phyloP scores from a whole-genome alignment of 2,797 vertebrate species.

The Monodelphis domestica region DNA sequence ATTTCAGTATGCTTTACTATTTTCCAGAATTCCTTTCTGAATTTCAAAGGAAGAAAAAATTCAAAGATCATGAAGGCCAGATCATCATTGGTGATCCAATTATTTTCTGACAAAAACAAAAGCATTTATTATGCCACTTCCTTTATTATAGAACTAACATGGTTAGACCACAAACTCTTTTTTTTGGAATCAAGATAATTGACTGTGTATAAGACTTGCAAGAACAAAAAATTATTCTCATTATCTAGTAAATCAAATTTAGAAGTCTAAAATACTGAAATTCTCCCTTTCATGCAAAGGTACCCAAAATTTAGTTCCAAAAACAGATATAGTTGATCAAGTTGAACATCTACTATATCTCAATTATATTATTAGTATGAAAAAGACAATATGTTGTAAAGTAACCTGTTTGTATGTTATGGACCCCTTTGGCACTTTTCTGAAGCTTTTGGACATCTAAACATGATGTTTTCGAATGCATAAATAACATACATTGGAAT shows the following conservation, averaged over 20 bases:
- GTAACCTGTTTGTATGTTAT: not conserved
- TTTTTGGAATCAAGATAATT: constrained; percentile 44
- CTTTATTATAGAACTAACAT: not conserved
- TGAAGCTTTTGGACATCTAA: not conserved
- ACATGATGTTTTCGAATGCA: not conserved
- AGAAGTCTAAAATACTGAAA: not conserved
- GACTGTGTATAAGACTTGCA: constrained; percentile 8
- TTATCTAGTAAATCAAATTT: constrained; percentile 29
- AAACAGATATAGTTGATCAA: not conserved
- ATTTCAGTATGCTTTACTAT: constrained; percentile 23
- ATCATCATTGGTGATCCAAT: constrained; percentile 27
- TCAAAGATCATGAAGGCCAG: constrained; percentile 23
- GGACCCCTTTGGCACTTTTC: not conserved
- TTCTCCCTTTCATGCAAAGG: constrained; percentile 35
- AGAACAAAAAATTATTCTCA: constrained; percentile 26
- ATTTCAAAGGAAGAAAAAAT: constrained; percentile 42
- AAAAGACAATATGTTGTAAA: not conserved
- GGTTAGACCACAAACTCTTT: constrained; percentile 13
- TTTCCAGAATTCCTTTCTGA: not conserved
- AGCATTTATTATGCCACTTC: constrained; percentile 20
- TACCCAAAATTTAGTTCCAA: not conserved
- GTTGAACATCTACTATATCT: not conserved
- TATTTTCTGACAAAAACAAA: constrained; percentile 33
- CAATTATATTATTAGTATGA: not conserved
- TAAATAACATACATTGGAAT: not conserved